Evolutionary conservation across 2,888 invertebrate species (phyloP).

Genomic region (Hemicrepidius hirtus): DNA sequence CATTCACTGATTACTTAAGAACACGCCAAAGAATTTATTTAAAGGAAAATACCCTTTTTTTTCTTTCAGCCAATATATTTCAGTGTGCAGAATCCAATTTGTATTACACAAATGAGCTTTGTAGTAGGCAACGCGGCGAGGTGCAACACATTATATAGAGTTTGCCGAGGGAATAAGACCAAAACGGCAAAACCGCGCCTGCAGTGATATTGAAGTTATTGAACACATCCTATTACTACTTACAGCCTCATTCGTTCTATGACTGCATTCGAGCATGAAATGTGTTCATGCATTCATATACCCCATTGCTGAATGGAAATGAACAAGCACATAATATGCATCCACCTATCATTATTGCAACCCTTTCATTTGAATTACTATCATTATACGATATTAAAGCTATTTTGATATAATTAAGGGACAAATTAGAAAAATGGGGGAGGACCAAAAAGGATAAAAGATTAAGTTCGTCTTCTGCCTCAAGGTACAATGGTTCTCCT

Average conservation of each 20-base stretch:
- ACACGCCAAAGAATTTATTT: conserved; percentile 26
- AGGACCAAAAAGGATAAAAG: too few species aligned
- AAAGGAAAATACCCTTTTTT: not conserved
- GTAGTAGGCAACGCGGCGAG: not conserved
- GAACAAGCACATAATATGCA: conserved; percentile 25
- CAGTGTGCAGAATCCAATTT: conserved; percentile 26
- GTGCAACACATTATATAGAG: conserved; percentile 21
- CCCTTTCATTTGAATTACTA: not conserved
- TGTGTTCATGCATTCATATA: conserved; percentile 39
- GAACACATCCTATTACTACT: conserved; percentile 45
- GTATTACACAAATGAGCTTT: conserved; percentile 33
- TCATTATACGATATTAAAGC: not conserved
- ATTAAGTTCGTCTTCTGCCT: too few species aligned
- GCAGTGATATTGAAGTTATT: conserved; percentile 43
- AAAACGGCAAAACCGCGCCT: conserved; percentile 25
- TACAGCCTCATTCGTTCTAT: conserved; percentile 29
- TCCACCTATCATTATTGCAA: not conserved
- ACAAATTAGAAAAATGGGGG: too few species aligned
- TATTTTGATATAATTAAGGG: too few species aligned
- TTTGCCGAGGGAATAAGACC: conserved; percentile 19
- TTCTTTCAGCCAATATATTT: conserved; percentile 14
- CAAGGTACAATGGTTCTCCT: too few species aligned
- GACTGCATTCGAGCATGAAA: conserved; percentile 37
- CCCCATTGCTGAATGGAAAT: conserved; percentile 36
- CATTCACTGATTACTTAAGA: conserved; percentile 2